phyloP scores from a whole-genome alignment of 2,113 vertebrate genomes.

The Galeopterus variegatus region DNA sequence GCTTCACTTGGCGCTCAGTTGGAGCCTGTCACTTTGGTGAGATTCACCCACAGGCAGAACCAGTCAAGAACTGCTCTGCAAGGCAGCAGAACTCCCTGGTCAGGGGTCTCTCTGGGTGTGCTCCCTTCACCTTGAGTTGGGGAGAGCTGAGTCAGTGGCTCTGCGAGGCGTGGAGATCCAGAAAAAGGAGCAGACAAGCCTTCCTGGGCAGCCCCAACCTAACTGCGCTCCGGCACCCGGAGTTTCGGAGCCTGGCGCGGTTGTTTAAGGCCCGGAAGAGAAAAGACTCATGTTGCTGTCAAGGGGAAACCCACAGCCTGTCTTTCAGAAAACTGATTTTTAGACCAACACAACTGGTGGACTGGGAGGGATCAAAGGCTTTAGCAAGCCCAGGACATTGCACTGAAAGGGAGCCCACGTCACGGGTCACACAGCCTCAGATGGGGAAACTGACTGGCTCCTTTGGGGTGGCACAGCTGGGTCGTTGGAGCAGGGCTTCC shows the following conservation, averaged over 20 bases:
- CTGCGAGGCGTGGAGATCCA: too few species aligned
- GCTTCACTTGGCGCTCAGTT: rapidly evolving
- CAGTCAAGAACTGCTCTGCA: background rate
- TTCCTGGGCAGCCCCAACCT: background rate
- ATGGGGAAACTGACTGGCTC: background rate
- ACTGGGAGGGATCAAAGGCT: background rate
- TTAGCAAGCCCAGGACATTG: rapidly evolving
- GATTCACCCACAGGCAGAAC: background rate
- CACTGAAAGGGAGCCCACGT: rapidly evolving
- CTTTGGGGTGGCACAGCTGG: rapidly evolving
- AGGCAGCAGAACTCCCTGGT: rapidly evolving
- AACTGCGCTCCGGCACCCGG: rapidly evolving
- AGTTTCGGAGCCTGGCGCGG: background rate
- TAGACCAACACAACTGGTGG: rapidly evolving
- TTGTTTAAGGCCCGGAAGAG: rapidly evolving
- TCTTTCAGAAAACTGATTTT: too few species aligned
- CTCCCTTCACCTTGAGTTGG: rapidly evolving
- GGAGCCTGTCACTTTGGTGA: background rate
- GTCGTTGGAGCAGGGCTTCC: background rate
- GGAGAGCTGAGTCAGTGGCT: background rate
- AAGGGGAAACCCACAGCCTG: rapidly evolving
- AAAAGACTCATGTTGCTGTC: rapidly evolving
- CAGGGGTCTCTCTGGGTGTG: rapidly evolving
- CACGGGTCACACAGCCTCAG: rapidly evolving
- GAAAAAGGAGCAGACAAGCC: background rate